Evolutionary conservation across 2,113 vertebrate genomes (phyloP), one percentile per base, ranked within the genome.

Genomic region (Oncorhynchus kisutch): DNA sequence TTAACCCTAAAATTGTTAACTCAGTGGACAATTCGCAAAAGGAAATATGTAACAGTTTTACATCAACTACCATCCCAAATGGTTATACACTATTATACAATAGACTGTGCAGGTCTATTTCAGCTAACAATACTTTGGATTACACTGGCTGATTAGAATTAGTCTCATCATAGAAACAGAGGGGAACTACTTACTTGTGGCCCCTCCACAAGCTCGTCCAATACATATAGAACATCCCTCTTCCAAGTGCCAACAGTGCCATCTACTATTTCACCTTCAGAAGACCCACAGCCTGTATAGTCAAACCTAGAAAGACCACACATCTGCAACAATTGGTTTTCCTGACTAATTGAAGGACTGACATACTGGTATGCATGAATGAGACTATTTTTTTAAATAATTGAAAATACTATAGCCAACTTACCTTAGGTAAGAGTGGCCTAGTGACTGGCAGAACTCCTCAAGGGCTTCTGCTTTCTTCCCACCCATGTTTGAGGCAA

Each of bases 341-440:
- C 51, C 51, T 18, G 51, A 18, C 12, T 16, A 18, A 14, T 16
- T 54, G 4, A 69, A 45, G 67, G 34, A 18, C 25, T 70, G 45
- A 70, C 39, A 8, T 54, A 45, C 39, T 39, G 7, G 34, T 5
- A 34, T 34, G 24, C 18, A 16, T 14, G 25, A 24, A 27, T 49
- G 13, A 5, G 6, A 51, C 20, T 70, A 27, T 54, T 8, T 49
- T 39, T 39, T 39, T 24, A 3, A 0, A 16, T 57, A 3, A 31
- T 9, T 62, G 67, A 34, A 16, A 39, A 57, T 59, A 34, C 16
- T 22, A 49, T 51, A 5, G 22, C 5, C 6, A 49, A 72, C 54
- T 81, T 94, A 96, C 95, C 95, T 94, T 89, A 96, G 81, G 80
- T 74, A 96, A 62, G 94, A 90, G 82, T 96, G 95, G 75, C 95